These are phyloP conservation scores for Serranus cabrilla DNA, from an alignment of 2,797 vertebrate genomes.

Conservation along the genomic window DNA sequence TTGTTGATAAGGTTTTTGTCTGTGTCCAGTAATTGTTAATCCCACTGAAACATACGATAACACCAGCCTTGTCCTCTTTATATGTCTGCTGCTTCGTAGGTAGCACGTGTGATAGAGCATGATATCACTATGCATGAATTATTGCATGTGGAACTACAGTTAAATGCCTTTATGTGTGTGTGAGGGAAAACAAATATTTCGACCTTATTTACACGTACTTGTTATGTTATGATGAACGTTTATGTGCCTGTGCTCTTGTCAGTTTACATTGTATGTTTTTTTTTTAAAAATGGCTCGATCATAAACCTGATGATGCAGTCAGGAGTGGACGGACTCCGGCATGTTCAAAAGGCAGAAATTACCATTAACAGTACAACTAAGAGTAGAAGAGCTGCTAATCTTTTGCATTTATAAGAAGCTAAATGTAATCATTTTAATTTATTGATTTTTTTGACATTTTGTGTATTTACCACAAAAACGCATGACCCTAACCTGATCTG, in stretches of 20 bases:
- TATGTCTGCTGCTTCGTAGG: background rate
- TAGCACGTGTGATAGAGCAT: constrained; percentile 20
- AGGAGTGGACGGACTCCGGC: too few relatives aligned
- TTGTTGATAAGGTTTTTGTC: background rate
- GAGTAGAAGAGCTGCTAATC: too few relatives aligned
- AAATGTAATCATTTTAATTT: too few relatives aligned
- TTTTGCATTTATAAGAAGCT: too few relatives aligned
- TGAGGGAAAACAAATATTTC: background rate
- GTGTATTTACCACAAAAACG: too few relatives aligned
- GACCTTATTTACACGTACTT: constrained; percentile 36
- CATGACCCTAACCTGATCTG: too few relatives aligned
- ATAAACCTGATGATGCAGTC: background rate
- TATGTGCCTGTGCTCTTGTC: constrained; percentile 15
- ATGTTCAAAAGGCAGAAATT: too few relatives aligned
- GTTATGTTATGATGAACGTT: background rate
- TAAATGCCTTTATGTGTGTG: background rate
- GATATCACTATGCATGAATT: constrained; percentile 31
- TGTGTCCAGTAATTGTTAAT: background rate
- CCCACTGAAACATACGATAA: background rate
- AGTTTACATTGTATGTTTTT: background rate
- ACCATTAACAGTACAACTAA: too few relatives aligned
- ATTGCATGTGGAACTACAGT: constrained; percentile 28
- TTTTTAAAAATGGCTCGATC: background rate
- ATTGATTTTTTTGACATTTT: too few relatives aligned
- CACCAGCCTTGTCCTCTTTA: constrained; percentile 34